Evolutionary conservation across 2,113 vertebrate genomes (phyloP).

Genomic region (Balaenoptera acutorostrata): DNA sequence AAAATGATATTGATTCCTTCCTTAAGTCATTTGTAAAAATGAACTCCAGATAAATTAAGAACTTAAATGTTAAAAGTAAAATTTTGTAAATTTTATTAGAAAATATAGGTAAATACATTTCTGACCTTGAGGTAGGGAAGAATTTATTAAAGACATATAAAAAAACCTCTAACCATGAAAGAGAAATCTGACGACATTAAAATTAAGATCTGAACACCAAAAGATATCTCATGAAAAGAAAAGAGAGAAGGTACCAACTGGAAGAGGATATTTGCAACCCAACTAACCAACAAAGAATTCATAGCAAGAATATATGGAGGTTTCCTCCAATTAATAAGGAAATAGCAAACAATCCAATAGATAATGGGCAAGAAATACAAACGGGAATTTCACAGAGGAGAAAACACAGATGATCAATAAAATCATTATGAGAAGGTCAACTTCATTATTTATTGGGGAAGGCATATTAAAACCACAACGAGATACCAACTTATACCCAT

Average conservation of each 20-base stretch:
- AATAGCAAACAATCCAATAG: background rate
- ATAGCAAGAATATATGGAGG: background rate
- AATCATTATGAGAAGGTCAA: background rate
- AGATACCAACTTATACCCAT: background rate
- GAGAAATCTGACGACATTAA: background rate
- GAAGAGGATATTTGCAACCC: background rate
- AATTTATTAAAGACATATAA: background rate
- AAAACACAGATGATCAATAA: background rate
- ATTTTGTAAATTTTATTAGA: background rate
- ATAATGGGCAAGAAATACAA: background rate
- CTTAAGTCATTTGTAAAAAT: background rate
- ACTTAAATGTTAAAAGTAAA: background rate
- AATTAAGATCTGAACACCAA: conserved; percentile 9
- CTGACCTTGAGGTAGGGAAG: background rate
- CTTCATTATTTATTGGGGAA: background rate
- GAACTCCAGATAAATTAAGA: background rate
- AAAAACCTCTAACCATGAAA: background rate
- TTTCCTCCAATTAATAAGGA: background rate
- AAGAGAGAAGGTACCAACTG: background rate
- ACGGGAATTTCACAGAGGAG: background rate
- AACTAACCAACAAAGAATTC: background rate
- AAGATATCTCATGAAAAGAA: background rate
- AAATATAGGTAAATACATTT: background rate
- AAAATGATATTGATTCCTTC: background rate
- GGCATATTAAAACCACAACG: background rate